Evolutionary conservation across 1,140 invertebrate species (phyloP).

Genomic region (Helicoverpa armigera): DNA sequence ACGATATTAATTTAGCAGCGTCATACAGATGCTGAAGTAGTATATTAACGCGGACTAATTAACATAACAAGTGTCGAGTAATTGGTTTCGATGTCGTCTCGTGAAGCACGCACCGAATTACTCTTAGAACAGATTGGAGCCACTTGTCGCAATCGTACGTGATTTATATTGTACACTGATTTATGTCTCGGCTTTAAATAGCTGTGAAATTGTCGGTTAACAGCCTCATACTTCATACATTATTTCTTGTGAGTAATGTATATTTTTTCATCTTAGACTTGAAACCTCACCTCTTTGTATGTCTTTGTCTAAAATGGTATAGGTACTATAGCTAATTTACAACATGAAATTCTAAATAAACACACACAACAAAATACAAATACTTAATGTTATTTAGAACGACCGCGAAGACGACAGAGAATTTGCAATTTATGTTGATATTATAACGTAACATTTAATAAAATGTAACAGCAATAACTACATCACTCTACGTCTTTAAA

Average conservation of each 20-base stretch:
- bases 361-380: too few species aligned
- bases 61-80: slow-evolving; percentile 67
- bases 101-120: slow-evolving; percentile 52
- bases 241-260: neutral
- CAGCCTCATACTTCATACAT: neutral
- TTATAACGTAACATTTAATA: too few species aligned
- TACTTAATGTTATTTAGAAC: too few species aligned
- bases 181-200: slow-evolving; percentile 6
- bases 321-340: too few species aligned
- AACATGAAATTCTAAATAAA: too few species aligned
- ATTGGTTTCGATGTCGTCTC: slow-evolving; percentile 61
- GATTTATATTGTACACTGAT: slow-evolving; percentile 21
- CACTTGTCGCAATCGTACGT: slow-evolving; percentile 26
- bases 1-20: slow-evolving; percentile 63
- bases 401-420: too few species aligned
- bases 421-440: too few species aligned
- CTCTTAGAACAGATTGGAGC: slow-evolving; percentile 53
- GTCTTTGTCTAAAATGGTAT: too few species aligned
- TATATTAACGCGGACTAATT: slow-evolving; percentile 61
- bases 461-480: slow-evolving; percentile 2
- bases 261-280: neutral
- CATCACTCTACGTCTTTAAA: slow-evolving; percentile 19
- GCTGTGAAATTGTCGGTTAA: neutral
- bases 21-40: slow-evolving; percentile 40
- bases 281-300: too few species aligned